Evolutionary conservation across 2,113 vertebrate species (phyloP).

Genomic region (Chaenogobius annularis): DNA sequence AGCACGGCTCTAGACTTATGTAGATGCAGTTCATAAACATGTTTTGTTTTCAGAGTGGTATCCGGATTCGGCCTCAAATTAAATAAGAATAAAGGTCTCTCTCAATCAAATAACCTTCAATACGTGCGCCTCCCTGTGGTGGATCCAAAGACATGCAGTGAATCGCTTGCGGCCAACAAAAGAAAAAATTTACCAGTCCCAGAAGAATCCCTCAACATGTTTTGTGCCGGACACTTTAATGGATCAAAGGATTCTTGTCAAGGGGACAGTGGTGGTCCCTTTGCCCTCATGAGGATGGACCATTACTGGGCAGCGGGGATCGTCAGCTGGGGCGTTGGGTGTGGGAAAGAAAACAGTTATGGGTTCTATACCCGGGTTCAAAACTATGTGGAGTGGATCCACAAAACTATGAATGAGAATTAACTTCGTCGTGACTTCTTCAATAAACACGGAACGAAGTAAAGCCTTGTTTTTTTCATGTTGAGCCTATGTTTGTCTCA

Average conservation of each 20-base stretch:
- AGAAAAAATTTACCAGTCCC: fast-evolving
- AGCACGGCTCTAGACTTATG: neutral
- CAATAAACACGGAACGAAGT: neutral
- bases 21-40: neutral
- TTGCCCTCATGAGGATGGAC: slow-evolving; percentile 7
- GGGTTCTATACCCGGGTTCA: slow-evolving; percentile 59
- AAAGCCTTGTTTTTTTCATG: neutral
- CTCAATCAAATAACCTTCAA: slow-evolving; percentile 40
- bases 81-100: fast-evolving
- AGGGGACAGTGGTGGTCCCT: slow-evolving; percentile 57
- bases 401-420: slow-evolving; percentile 74
- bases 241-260: slow-evolving; percentile 54
- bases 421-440: neutral
- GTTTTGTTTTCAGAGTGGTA: slow-evolving; percentile 40
- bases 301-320: slow-evolving; percentile 63
- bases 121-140: slow-evolving; percentile 61
- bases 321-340: slow-evolving; percentile 62
- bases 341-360: slow-evolving; percentile 19
- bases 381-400: slow-evolving; percentile 69
- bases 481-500: neutral
- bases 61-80: slow-evolving; percentile 55
- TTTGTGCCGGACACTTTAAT: slow-evolving; percentile 62
- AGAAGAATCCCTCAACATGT: slow-evolving; percentile 63
- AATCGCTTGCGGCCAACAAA: fast-evolving
- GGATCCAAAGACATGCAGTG: slow-evolving; percentile 27